Percentiles rank a stretch among this genome's conserved stretches.
These are phyloP conservation scores for Amphipyra berbera DNA, from an alignment of 2,888 invertebrate genomes.

Conservation along the genomic window DNA sequence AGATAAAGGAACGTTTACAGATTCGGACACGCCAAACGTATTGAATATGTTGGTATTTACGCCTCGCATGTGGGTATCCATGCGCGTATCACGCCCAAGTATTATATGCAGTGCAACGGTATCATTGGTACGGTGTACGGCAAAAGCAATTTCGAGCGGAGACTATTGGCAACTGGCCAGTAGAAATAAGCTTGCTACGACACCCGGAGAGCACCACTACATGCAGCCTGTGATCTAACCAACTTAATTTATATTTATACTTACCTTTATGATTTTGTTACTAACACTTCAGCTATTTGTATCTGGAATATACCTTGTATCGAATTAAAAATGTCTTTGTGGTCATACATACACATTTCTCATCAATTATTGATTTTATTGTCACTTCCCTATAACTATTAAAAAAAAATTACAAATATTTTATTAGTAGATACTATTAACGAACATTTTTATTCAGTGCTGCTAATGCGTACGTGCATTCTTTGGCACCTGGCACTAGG, in stretches of 20 bases:
- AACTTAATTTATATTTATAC: slow-evolving; percentile 70
- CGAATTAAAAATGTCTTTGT: neutral
- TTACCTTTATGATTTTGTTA: slow-evolving; percentile 47
- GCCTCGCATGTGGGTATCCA: slow-evolving; percentile 63
- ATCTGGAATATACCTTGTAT: neutral
- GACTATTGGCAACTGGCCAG: slow-evolving; percentile 84
- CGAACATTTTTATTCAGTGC: slow-evolving; percentile 42
- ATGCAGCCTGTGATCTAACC: slow-evolving; percentile 74
- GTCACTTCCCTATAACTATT: too few species aligned
- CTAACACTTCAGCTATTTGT: slow-evolving; percentile 14
- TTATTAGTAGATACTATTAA: slow-evolving; percentile 48
- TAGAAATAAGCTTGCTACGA: slow-evolving; percentile 86
- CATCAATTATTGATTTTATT: too few species aligned
- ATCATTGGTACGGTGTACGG: slow-evolving; percentile 83
- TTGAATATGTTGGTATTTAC: slow-evolving; percentile 50
- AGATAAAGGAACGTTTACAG: slow-evolving; percentile 26
- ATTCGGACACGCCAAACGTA: slow-evolving; percentile 37
- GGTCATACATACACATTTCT: neutral
- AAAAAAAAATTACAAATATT: slow-evolving; percentile 21
- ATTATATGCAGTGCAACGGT: slow-evolving; percentile 75
- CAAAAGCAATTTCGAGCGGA: slow-evolving; percentile 85
- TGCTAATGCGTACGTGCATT: slow-evolving; percentile 43
- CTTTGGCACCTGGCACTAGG: slow-evolving; percentile 38
- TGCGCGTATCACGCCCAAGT: slow-evolving; percentile 72
- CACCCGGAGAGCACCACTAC: slow-evolving; percentile 80